Evolutionary conservation across 2,113 vertebrate species (phyloP).

Genomic region (Centropristis striata): DNA sequence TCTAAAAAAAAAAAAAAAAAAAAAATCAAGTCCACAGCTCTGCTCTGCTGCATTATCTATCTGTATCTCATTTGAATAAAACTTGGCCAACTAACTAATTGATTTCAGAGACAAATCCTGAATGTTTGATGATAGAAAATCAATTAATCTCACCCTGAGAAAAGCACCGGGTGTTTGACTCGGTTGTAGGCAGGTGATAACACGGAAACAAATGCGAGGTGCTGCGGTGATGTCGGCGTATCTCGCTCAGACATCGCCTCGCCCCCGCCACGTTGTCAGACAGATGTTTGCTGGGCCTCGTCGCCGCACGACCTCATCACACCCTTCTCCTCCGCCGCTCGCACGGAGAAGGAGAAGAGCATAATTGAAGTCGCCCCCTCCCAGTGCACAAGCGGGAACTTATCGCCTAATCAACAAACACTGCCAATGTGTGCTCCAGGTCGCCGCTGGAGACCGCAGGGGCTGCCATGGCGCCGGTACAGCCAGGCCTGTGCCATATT

Average conservation of each 20-base stretch:
- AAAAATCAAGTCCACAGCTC: no score
- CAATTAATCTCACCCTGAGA: slow-evolving; percentile 45
- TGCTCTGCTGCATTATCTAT: neutral
- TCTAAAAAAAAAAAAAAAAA: no score
- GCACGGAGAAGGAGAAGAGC: slow-evolving; percentile 6
- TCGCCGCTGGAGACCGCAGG: slow-evolving; percentile 59
- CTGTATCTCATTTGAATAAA: slow-evolving; percentile 21
- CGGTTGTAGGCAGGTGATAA: slow-evolving; percentile 33
- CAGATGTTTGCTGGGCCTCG: slow-evolving; percentile 58
- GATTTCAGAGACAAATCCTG: neutral
- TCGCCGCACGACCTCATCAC: slow-evolving; percentile 55
- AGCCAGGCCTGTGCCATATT: slow-evolving; percentile 61
- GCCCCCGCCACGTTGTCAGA: slow-evolving; percentile 45
- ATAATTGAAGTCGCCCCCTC: slow-evolving; percentile 45
- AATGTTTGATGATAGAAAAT: slow-evolving; percentile 46
- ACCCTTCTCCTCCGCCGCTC: slow-evolving; percentile 9
- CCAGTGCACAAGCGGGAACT: slow-evolving; percentile 48
- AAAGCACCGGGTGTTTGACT: slow-evolving; percentile 25
- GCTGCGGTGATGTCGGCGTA: neutral
- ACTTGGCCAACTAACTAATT: neutral
- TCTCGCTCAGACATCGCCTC: slow-evolving; percentile 44
- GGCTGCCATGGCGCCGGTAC: slow-evolving; percentile 57
- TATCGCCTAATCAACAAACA: slow-evolving; percentile 75
- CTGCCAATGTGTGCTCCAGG: slow-evolving; percentile 61
- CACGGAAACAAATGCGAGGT: slow-evolving; percentile 30